Percentiles rank a stretch among this genome's conserved stretches.
Evolutionary conservation across 2,888 invertebrate species (phyloP).

Genomic region (Melinopterus prodromus): DNA sequence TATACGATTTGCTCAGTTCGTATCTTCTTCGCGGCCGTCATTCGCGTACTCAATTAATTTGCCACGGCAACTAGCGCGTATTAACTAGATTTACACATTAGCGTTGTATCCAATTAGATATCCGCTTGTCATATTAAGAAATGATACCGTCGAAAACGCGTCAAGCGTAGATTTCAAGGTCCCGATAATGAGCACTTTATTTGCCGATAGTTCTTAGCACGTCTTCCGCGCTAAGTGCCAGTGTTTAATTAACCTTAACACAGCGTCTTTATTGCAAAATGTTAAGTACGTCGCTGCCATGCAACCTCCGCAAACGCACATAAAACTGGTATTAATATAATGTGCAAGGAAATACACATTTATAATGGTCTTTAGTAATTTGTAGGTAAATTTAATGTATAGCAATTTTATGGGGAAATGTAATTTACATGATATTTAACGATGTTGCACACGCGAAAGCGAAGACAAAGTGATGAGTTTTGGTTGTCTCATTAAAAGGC

Average conservation of each 20-base stretch:
- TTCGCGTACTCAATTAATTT: constrained; percentile 18
- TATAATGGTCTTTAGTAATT: neutral
- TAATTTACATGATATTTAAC: neutral
- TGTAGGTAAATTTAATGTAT: neutral
- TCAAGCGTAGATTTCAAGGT: constrained; percentile 19
- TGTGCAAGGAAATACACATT: constrained; percentile 9
- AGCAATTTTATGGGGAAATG: neutral
- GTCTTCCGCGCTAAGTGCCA: constrained; percentile 24
- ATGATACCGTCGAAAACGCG: constrained; percentile 16
- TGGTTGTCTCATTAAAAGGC: neutral
- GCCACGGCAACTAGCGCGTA: constrained; percentile 16
- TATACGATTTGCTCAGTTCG: neutral
- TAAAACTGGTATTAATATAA: constrained; percentile 13
- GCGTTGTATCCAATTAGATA: constrained; percentile 25
- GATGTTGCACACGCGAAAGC: neutral
- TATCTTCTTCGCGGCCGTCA: constrained; percentile 15
- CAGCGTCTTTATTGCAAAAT: constrained; percentile 24
- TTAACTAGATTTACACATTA: constrained; percentile 25
- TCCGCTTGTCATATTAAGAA: constrained; percentile 22
- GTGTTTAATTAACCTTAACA: constrained; percentile 22
- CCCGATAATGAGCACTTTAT: constrained; percentile 25
- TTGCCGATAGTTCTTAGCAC: constrained; percentile 22
- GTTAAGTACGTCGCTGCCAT: constrained; percentile 7
- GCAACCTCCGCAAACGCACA: constrained; percentile 5
- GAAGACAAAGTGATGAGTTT: neutral